Evolutionary conservation across 2,113 vertebrate species (phyloP).

Genomic region (Colius striatus): DNA sequence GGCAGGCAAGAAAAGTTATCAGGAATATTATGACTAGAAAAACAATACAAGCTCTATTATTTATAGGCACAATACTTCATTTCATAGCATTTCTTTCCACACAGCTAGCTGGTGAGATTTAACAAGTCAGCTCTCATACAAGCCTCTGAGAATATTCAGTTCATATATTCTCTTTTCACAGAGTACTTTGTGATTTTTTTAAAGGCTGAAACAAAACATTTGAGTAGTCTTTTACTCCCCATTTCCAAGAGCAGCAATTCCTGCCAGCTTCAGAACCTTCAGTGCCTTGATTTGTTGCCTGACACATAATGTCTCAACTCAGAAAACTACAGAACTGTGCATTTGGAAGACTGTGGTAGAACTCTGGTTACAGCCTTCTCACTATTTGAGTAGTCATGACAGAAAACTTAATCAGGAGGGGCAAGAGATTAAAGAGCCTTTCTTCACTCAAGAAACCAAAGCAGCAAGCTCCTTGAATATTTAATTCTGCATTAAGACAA

Average conservation of each 20-base stretch:
- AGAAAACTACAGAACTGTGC: not conserved
- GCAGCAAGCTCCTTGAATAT: not conserved
- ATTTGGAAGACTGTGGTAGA: not conserved
- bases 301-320: not conserved
- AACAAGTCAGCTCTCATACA: not conserved
- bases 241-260: not conserved
- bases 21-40: not conserved
- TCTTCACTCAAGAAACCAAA: not conserved
- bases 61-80: conserved; percentile 14
- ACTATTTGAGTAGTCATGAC: not conserved
- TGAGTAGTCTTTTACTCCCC: not conserved
- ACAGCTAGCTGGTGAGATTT: not conserved
- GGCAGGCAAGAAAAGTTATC: not conserved
- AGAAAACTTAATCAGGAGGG: not conserved
- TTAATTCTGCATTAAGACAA: not conserved
- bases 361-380: conserved; percentile 31
- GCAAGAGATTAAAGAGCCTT: not conserved
- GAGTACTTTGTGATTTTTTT: not conserved
- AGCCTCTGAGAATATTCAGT: conserved; percentile 2
- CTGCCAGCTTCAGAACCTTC: not conserved
- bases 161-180: not conserved
- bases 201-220: conserved; percentile 40
- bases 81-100: not conserved
- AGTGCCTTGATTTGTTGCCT: not conserved
- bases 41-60: conserved; percentile 17